Base-by-base conservation (phyloP, 2,113 vertebrate species). In the Campylorhamphus procurvoides region DNA sequence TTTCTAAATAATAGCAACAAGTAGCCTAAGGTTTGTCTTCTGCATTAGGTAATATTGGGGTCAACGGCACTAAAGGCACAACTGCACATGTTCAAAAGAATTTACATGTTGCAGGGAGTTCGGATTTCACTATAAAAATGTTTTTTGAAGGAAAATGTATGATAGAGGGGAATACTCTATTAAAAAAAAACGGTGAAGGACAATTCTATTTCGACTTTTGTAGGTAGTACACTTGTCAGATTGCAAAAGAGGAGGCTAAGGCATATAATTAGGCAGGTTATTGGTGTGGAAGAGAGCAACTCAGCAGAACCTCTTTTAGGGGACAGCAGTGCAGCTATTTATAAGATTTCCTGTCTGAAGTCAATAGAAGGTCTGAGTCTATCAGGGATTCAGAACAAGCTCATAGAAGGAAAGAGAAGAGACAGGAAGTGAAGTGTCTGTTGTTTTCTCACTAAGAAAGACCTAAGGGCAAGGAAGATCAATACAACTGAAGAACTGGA, bases 391-490 rank as follows among this genome's bases (percentile, higher is more conserved):
- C 68, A 64, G 84, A 92, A 91, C 22, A 91, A 94, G 19, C 52
- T 92, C 40, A 16, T 72, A 60, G 59, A 11, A 56, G n/a, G 33
- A 78, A 84, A 89, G n/a, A 72, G 58, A 71, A 79, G 52, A 81
- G 74, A 60, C 56, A 67, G 67, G 63, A 93, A 92, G 92, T 88
- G 67, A 95, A 96, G 63, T 63, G 63, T 88, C 67, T 82, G 77
- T 59, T 94, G 53, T 88, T 88, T 90, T 79, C 79, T 90, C 88
- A 63, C 71, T 62, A 28, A 39, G 72, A 53, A 92, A 76, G 75
- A 80, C 67, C 44, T 71, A 66, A 88, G 85, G 92, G 72, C 88
- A 94, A 81, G 46, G 42, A 89, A 90, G 88, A 93, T 96, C 88
- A 88, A 95, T 94, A 84, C 22, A 74, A 22, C 35, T 74, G 63